Conservation (phyloP, 2,888 invertebrate genomes). For the Eupithecia abbreviata region DNA sequence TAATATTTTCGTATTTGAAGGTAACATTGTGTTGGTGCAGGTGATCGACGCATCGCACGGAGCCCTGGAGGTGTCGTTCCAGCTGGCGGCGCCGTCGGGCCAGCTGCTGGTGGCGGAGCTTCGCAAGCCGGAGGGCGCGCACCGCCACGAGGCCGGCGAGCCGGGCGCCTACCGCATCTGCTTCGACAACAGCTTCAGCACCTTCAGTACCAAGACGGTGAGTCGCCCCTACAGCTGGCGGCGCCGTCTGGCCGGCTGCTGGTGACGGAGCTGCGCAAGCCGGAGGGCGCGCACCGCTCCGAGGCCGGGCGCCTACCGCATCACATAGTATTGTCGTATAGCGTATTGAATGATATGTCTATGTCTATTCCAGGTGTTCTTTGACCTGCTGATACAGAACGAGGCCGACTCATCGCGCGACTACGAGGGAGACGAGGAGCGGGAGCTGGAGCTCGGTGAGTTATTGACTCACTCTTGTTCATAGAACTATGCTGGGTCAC, state of each 20-base stretch:
- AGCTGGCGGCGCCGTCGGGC: slow-evolving; percentile 87
- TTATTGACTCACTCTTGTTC: too few relatives aligned
- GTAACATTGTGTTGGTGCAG: slow-evolving; percentile 59
- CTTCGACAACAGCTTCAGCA: slow-evolving; percentile 92
- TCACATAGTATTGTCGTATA: slow-evolving; percentile 55
- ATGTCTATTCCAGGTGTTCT: slow-evolving; percentile 82
- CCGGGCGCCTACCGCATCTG: slow-evolving; percentile 93
- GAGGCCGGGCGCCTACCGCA: slow-evolving; percentile 90
- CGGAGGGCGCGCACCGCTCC: slow-evolving; percentile 87
- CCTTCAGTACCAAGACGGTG: slow-evolving; percentile 89
- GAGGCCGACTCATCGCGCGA: slow-evolving; percentile 72
- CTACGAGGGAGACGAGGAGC: slow-evolving; percentile 57
- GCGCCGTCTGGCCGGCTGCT: slow-evolving; percentile 87
- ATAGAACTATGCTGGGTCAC: too few relatives aligned
- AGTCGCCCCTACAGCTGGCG: slow-evolving; percentile 76
- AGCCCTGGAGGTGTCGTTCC: slow-evolving; percentile 92
- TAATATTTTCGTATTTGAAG: too few relatives aligned
- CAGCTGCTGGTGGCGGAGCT: slow-evolving; percentile 86
- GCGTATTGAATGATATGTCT: too few relatives aligned
- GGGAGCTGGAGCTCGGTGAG: slow-evolving; percentile 76
- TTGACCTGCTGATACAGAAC: slow-evolving; percentile 88
- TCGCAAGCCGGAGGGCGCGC: slow-evolving; percentile 88
- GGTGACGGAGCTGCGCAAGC: slow-evolving; percentile 88
- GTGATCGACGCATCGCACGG: slow-evolving; percentile 94
- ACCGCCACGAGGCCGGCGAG: slow-evolving; percentile 83